Base-by-base conservation (phyloP, 2,888 invertebrate species). In the Helicoverpa assulta region DNA sequence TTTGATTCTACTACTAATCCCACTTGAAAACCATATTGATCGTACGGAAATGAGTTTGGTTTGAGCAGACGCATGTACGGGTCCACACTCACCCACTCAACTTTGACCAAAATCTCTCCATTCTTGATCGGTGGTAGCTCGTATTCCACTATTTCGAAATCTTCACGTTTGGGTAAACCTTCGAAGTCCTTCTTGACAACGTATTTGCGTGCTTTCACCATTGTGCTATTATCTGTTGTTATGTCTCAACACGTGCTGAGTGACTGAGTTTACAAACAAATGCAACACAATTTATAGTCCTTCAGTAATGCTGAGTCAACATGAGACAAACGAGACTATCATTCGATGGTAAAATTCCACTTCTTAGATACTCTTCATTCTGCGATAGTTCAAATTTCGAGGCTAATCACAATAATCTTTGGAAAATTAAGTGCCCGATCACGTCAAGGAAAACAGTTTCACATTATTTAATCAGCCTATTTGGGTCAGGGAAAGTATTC, bases 71-170 rank as follows among this genome's bases (percentile, higher is more conserved):
- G 47, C 47, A n/a, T 16, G n/a, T 16, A 47, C 6, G 47, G 47
- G n/a, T 47, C 47, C 47, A 47, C 47, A n/a, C 47, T 47, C n/a
- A 47, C 47, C 47, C 47, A 90, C 58, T 89, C 91, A 0, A 87
- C 67, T 80, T 91, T 90, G 5, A 90, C 82, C 1, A 90, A 83
- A 26, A 90, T 75, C 33, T 91, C 97, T 89, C 82, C 82, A 68
- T 82, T 80, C 43, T 82, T 72, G 96, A 82, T 64, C 5, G 74
- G 56, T 2, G 80, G 78, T 51, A 97, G 84, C 59, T 96, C 96
- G 83, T 97, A 96, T 83, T 97, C 96, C 0, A 96, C 94, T 6
- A 97, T 82, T 76, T 96, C 91, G n/a, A 97, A 94, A 88, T 97
- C 97, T 0, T 94, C 89, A 33, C 90, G 85, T 83, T 96, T 96